Base-by-base conservation (phyloP, 2,888 invertebrate genomes). In the Agonopterix subpropinquella region DNA sequence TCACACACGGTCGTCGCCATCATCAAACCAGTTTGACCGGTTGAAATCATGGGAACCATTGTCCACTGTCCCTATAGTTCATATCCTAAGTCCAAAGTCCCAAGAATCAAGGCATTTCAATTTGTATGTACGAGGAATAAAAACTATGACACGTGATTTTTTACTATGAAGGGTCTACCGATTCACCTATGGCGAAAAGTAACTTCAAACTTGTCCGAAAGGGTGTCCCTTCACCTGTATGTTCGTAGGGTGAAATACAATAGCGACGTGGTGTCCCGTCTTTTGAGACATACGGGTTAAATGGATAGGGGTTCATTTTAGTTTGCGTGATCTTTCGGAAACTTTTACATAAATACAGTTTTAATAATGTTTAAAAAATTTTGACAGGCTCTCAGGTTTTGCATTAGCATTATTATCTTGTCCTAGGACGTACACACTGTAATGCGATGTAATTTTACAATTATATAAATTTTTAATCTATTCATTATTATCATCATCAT, bases 21-120 rank as follows among this genome's bases (percentile, higher is more conserved):
- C 45, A 49, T 37, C 37, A 74, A 84, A 84, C 84, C 72, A 63
- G 85, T 83, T 73, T 81, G 79, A 84, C 85, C 81, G 77, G 79
- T 77, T 78, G 43, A 52, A 58, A 50, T 28, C 75, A 77, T 84
- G 85, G 79, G 83, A 85, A 85, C 69, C 64, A 64, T 70, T 78
- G 78, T 75, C 81, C 80, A 79, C 65, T 71, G 56, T 51, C 52
- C 55, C 47, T 53, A 48, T 39, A 10, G 18, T n/a, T 9, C 11
- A 28, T 7, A 28, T 5, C 5, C 5, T 28, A 28, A 28, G 28
- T 5, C 5, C 5, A 7, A 28, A 28, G 28, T 28, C 28, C 28
- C 28, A 28, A 28, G 28, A 28, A 28, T 28, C 28, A 28, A 28
- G 7, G 5, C 28, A 28, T 28, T 28, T 28, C 5, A 5, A 28